Evolutionary conservation across 2,888 invertebrate genomes (phyloP), one percentile per base, ranked within the genome.

Genomic region (Torymus auratus): DNA sequence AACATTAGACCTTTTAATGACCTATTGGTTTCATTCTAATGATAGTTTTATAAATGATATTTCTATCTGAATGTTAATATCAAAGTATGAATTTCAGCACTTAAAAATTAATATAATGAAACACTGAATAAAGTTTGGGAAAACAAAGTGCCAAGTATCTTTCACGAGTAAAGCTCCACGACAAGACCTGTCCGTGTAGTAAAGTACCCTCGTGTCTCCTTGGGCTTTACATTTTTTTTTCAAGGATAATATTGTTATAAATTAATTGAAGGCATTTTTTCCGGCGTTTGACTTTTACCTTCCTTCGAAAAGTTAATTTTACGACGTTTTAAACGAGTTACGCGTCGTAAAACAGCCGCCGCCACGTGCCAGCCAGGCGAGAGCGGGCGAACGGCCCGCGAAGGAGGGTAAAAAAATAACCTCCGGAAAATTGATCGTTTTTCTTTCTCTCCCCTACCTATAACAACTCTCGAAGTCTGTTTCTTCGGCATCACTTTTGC

Each of bases 261-360:
- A 75, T 61, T 65, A 65, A 80, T 70, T 70, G 64, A 70, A 60
- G 61, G 65, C 56, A 67, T 75, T 80, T 74, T 67, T 20, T 67
- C 60, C 28, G 20, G n/a, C 56, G 53, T 41, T 60, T 23, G 17
- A 72, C 15, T 62, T 73, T 73, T 20, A 67, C 58, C 60, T n/a
- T 61, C 28, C 62, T 50, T 71, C 41, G 61, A 55, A 71, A 80
- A 55, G 41, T 76, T 76, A 71, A 76, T 76, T 80, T 80, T 76
- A 80, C 62, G 71, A 76, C 68, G 76, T 64, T 76, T 72, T 80
- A 76, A 76, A 62, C 61, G 71, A 75, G 67, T 80, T 72, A 76
- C 61, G 71, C 75, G 60, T 60, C 70, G 70, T 80, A 80, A 80
- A 74, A 23, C 61, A 41, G 60, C 53, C 65, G 41, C 52, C 28